Evolutionary conservation across 2,888 invertebrate species (phyloP), one percentile per base, ranked within the genome.

Genomic region (Baccha elongata): DNA sequence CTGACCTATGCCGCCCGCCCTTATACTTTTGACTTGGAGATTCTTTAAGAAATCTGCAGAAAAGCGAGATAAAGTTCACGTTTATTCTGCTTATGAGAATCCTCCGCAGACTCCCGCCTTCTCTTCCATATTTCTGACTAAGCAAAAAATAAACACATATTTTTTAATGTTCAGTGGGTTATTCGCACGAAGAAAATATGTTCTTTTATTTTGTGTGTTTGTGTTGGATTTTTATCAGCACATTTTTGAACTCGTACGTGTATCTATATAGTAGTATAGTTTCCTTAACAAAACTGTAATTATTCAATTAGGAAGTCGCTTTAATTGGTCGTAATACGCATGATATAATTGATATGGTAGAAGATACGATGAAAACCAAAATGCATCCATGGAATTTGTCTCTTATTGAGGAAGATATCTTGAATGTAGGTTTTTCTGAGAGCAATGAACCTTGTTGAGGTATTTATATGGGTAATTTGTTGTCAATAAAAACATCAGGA

Each of bases 241-340:
- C 8, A 8, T 7, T 21, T 58, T 32, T 37, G 26, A 48, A 19
- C 8, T 42, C 17, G 6, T 5, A 17, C 42, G 10, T 3, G 19
- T 19, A 19, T 17, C 21, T 15, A 0, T 15, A 29, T 19, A 58
- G 42, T 29, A n/a, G n/a, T 32, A 23, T 55, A 23, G 23, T 42
- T 55, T 55, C 44, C 42, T 19, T 68, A n/a, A 68, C 32, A 15
- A 76, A 71, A 72, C 55, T 67, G 81, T 76, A 76, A 83, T 83
- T 76, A 83, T 76, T 83, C 72, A 83, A 83, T 83, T 83, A 83
- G 73, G 72, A 78, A 68, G 64, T 50, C n/a, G 68, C 42, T 73
- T 55, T 78, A 83, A 83, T 83, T 83, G 83, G 78, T 83, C 55
- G 55, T 72, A 68, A 52, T 72, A 19, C 6, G 53, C 53, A 42